Base-by-base conservation (phyloP, 2,113 vertebrate species). In the Tautogolabrus adspersus region DNA sequence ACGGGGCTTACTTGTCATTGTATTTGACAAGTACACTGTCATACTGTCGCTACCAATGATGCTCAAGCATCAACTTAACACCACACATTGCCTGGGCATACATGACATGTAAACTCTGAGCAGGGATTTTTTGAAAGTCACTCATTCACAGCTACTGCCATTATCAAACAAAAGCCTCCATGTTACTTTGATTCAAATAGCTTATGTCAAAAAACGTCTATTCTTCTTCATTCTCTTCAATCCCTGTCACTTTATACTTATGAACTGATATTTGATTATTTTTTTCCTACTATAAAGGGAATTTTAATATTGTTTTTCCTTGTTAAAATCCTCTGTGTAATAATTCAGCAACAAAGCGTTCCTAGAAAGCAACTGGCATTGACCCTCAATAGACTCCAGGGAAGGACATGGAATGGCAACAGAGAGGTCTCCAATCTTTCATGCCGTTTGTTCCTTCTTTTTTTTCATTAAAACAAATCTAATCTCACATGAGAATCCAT, bases 21-120 rank as follows among this genome's bases (percentile, higher is more conserved):
- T 63, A 69, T 44, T 79, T 91, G 86, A 93, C 89, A 88, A 81
- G 83, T 78, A 44, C 71, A 83, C 81, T 91, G 89, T 89, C 85
- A 83, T 67, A 54, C 75, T 89, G 89, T 93, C 90, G 26, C 61
- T 82, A 75, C 49, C 80, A 75, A 91, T 93, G 82, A 91, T 72
- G 63, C 75, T 94, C 88, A 88, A 84, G 73, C 60, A 46, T 78
- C 69, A 75, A 62, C 60, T 2, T 66, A 90, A 65, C 61, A 40
- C 63, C n/a, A 62, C 47, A 62, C 68, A 59, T 76, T 65, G 76
- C 81, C 83, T 75, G 22, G 44, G 62, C 15, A 10, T 69, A 56
- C 26, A 72, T 59, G 72, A 40, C 51, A 61, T 37, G 52, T 67
- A 74, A 65, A 46, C 67, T 51, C 59, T 62, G 55, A 80, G 75